Conservation (phyloP, 2,888 invertebrate genomes). For the Norana najaformis region DNA sequence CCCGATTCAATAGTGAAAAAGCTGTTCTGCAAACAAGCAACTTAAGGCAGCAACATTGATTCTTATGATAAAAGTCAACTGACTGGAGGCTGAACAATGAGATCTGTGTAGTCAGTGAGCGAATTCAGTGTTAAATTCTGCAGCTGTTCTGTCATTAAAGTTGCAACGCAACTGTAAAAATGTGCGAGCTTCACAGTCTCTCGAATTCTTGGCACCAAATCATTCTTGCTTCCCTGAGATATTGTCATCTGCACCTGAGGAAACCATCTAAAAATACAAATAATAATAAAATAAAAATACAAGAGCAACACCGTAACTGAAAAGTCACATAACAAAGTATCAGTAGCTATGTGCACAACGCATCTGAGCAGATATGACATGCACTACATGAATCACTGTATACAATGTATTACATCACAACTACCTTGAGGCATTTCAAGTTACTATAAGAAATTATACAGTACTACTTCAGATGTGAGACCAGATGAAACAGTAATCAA, state of each 20-base stretch:
- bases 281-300: too few relatives aligned
- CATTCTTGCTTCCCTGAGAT: constrained; percentile 61
- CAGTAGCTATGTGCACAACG: neutral
- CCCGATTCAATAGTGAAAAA: neutral
- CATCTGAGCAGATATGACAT: too few relatives aligned
- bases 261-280: constrained; percentile 56
- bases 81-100: constrained; percentile 78
- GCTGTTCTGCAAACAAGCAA: neutral
- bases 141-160: constrained; percentile 85
- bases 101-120: constrained; percentile 76
- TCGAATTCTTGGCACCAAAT: constrained; percentile 61
- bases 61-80: constrained; percentile 20
- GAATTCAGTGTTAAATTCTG: constrained; percentile 80
- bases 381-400: neutral
- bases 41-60: neutral
- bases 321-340: neutral
- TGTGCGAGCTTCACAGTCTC: constrained; percentile 72
- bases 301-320: neutral
- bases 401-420: neutral
- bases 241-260: constrained; percentile 62
- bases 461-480: neutral
- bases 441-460: neutral
- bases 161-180: constrained; percentile 83
- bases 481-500: too few relatives aligned
- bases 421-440: neutral